Evolutionary conservation across 2,888 invertebrate species (phyloP).

Genomic region (Dasypolia templi): DNA sequence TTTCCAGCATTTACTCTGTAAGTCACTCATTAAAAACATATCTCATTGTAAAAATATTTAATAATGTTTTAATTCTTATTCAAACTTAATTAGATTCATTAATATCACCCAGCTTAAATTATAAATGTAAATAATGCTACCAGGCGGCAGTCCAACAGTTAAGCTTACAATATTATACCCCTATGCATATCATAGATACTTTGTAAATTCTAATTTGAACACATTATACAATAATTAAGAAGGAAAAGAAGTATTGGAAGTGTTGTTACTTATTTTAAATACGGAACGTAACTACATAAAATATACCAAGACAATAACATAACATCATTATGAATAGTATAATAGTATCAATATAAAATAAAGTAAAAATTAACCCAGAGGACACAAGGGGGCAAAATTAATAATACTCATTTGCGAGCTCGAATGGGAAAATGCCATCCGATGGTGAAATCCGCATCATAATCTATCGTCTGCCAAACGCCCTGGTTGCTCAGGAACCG

Average conservation of each 20-base stretch:
- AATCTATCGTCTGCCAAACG: background rate
- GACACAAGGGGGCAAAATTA: slow-evolving; percentile 1
- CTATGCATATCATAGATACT: slow-evolving; percentile 42
- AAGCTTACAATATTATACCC: slow-evolving; percentile 58
- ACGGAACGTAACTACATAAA: slow-evolving; percentile 41
- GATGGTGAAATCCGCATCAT: background rate
- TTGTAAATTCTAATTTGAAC: slow-evolving; percentile 66
- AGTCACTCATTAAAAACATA: slow-evolving; percentile 27
- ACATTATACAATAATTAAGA: slow-evolving; percentile 60
- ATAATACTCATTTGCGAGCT: background rate
- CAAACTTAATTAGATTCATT: slow-evolving; percentile 64
- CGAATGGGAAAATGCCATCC: background rate
- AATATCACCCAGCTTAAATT: slow-evolving; percentile 74
- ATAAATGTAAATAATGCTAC: slow-evolving; percentile 66
- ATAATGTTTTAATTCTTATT: slow-evolving; percentile 66
- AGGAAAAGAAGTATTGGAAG: slow-evolving; percentile 59
- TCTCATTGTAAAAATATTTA: slow-evolving; percentile 74
- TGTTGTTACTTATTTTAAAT: slow-evolving; percentile 49
- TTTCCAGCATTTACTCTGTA: slow-evolving; percentile 93
- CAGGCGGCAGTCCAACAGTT: slow-evolving; percentile 63
- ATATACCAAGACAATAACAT: slow-evolving; percentile 35
- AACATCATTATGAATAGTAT: slow-evolving; percentile 29
- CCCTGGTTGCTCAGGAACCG: background rate
- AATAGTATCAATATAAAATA: slow-evolving; percentile 28
- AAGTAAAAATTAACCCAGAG: background rate